These are phyloP conservation scores for Drosophila ohnishii DNA, from an alignment of 1,140 invertebrate genomes.

Conservation along the genomic window DNA sequence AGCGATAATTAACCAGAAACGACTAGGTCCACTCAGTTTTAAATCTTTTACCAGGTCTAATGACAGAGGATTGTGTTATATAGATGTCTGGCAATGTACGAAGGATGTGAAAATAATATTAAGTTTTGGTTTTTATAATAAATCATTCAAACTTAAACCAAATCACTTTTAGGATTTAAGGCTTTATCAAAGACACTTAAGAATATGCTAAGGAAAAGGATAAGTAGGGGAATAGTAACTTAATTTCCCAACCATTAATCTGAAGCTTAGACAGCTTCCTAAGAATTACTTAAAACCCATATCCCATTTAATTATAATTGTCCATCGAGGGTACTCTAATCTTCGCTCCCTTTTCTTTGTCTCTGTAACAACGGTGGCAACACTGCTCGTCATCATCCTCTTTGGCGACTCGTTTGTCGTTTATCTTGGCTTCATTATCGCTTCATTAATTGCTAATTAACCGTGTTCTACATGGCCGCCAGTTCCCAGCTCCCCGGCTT, in stretches of 20 bases:
- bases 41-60: not conserved
- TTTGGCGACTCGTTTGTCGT: constrained; percentile 50
- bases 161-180: not conserved
- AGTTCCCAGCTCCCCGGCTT: constrained; percentile 46
- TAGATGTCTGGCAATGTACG: no score
- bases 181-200: not conserved
- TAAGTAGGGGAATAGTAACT: no score
- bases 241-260: not conserved
- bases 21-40: not conserved
- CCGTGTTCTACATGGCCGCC: constrained; percentile 74
- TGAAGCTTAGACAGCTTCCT: not conserved
- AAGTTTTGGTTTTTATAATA: not conserved
- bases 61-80: no score
- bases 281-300: no score
- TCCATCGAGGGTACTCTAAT: constrained; percentile 1
- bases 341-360: constrained; percentile 14
- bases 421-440: constrained; percentile 81
- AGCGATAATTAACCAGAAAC: constrained; percentile 19
- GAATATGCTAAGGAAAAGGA: no score
- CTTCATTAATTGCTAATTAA: constrained; percentile 82
- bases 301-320: not conserved
- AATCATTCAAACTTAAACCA: not conserved
- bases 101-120: not conserved
- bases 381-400: constrained; percentile 28
- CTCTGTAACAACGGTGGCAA: constrained; percentile 11